Evolutionary conservation across 2,888 invertebrate species (phyloP), one percentile per base, ranked within the genome.

Genomic region (Hylaea fasciaria): DNA sequence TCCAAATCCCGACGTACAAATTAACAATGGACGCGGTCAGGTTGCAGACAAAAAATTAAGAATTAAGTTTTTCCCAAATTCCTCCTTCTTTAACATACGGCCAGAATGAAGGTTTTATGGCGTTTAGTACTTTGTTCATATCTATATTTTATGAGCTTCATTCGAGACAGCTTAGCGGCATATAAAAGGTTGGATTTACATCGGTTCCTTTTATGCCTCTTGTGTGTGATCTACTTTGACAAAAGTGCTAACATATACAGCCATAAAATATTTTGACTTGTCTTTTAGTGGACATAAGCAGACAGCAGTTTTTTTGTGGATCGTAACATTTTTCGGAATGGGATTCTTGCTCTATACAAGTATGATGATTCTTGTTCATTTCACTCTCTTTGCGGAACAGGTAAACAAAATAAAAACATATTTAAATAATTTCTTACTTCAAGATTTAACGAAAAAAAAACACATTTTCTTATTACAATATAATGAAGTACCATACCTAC

Each of bases 211-310:
- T 91, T 91, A 86, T 89, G 69, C 73, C 72, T 82, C 70, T 74
- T 81, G 85, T 83, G 86, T 83, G 86, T 82, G 87, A 90, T 87
- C 86, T 77, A 78, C 74, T 83, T 85, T 86, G 83, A 92, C 89
- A 90, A 89, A 86, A 88, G 89, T 91, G 91, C 89, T 88, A 91
- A 91, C 90, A 86, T 88, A 80, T 80, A 80, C 77, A 76, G 74
- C 83, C 85, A 86, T 91, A 91, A 91, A 92, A 92, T 92, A 91
- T 92, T 91, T 91, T 90, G 91, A 91, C 89, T 87, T 81, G 88
- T 89, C 82, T 81, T 81, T 89, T 85, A 86, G 82, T 81, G 69
- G 77, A 76, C 71, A 64, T 80, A 80, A 81, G 76, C 62, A 62
- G 82, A 81, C 82, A 80, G 76, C 73, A 75, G 72, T 10, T 63